Conservation (phyloP, 2,113 vertebrate genomes). For the Mastomys natalensis region DNA sequence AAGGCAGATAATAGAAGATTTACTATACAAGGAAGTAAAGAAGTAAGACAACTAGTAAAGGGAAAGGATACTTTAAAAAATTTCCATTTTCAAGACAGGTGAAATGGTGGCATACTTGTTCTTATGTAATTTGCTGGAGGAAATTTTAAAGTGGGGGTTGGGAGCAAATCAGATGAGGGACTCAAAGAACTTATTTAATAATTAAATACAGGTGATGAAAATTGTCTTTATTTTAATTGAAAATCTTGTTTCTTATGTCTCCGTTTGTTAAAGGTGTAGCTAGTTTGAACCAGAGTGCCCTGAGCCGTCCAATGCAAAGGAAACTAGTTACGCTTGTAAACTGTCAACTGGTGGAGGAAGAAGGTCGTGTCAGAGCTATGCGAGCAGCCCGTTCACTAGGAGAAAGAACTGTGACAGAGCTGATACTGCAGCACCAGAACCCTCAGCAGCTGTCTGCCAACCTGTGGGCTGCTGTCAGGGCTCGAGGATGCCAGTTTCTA, state of each 20-base stretch:
- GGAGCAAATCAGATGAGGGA: not conserved
- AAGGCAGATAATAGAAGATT: not conserved
- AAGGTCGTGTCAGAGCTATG: slow-evolving; percentile 95
- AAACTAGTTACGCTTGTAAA: slow-evolving; percentile 97
- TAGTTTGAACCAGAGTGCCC: slow-evolving; percentile 92
- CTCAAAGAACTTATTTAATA: slow-evolving; percentile 41
- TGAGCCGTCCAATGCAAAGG: slow-evolving; percentile 98
- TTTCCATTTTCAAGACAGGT: slow-evolving; percentile 33
- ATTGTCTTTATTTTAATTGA: slow-evolving; percentile 47
- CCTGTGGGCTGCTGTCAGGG: slow-evolving; percentile 91
- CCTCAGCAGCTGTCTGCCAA: slow-evolving; percentile 92
- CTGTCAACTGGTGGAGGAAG: slow-evolving; percentile 97
- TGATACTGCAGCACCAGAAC: slow-evolving; percentile 91
- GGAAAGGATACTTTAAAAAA: not conserved
- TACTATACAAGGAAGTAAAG: not conserved
- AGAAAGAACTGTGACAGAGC: slow-evolving; percentile 90
- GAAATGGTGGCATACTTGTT: slow-evolving; percentile 40
- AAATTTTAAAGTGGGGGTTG: not conserved
- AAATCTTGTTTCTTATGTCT: slow-evolving; percentile 39
- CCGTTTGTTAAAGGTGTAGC: slow-evolving; percentile 89
- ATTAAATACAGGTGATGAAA: slow-evolving; percentile 54
- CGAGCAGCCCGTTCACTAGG: slow-evolving; percentile 92
- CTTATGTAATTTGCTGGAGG: not conserved
- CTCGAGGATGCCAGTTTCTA: slow-evolving; percentile 91
- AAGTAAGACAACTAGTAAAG: not conserved